phyloP scores from a whole-genome alignment of 2,113 vertebrate species.

The Dasyornis broadbenti region DNA sequence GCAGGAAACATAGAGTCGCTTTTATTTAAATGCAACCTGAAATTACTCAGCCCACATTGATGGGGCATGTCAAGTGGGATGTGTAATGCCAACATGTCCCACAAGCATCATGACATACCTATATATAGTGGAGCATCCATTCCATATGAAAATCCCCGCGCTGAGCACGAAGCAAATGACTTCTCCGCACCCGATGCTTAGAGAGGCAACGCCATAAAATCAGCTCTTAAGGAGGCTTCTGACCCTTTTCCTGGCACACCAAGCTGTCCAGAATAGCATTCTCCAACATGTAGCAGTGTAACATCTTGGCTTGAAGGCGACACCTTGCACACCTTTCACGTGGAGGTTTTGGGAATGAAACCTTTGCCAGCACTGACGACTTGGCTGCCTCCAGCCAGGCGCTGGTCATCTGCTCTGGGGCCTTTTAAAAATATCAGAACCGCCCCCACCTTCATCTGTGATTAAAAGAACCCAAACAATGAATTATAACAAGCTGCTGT shows the following conservation, averaged over 20 bases:
- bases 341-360: background rate
- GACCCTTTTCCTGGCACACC: background rate
- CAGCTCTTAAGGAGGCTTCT: background rate
- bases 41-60: background rate
- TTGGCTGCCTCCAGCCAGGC: background rate
- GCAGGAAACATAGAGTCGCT: background rate
- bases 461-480: background rate
- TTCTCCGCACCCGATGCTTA: background rate
- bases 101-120: background rate
- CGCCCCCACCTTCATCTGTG: fast-evolving
- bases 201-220: background rate
- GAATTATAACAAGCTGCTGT: background rate
- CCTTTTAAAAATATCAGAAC: background rate
- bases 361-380: background rate
- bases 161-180: background rate
- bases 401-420: background rate
- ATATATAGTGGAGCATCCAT: background rate
- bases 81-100: slow-evolving; percentile 21
- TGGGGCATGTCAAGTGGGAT: slow-evolving; percentile 22
- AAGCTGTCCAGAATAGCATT: background rate
- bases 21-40: slow-evolving; percentile 7
- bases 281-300: background rate
- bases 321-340: background rate
- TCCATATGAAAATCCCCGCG: background rate
- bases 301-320: background rate